Evolutionary conservation across 23 tunicate genomes (phyloP).

Genomic region (Trididemnum nubilum): DNA sequence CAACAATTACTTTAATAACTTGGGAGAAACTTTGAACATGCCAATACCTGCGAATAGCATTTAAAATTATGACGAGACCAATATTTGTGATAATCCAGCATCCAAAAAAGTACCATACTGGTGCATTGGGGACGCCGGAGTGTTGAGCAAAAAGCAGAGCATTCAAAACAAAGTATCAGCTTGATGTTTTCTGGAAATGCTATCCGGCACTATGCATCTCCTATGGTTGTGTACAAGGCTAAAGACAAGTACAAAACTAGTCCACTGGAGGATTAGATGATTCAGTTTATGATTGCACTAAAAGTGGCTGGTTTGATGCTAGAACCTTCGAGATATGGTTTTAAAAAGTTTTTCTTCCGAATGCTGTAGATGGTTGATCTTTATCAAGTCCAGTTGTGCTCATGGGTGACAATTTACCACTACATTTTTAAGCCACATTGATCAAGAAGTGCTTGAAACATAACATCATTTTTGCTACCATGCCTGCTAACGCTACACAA

Average conservation of each 20-base stretch:
- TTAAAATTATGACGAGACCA: background rate
- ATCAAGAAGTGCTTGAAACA: background rate
- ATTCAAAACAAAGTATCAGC: background rate
- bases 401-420: background rate
- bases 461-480: background rate
- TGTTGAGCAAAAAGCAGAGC: background rate
- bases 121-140: background rate
- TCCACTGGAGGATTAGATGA: background rate
- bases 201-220: background rate
- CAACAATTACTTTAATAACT: background rate
- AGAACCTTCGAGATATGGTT: conserved; percentile 3
- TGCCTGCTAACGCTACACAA: background rate
- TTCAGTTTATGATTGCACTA: too few relatives aligned
- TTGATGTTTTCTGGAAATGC: conserved; percentile 3
- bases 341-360: background rate
- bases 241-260: background rate
- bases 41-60: too few relatives aligned
- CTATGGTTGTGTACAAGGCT: conserved; percentile 11
- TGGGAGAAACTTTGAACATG: too few relatives aligned
- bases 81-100: background rate
- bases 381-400: background rate
- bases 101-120: conserved; percentile 7
- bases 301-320: too few relatives aligned
- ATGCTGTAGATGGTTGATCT: background rate
- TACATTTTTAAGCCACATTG: background rate